Conservation (phyloP, 2,888 invertebrate species). For the Hipparchia semele region DNA sequence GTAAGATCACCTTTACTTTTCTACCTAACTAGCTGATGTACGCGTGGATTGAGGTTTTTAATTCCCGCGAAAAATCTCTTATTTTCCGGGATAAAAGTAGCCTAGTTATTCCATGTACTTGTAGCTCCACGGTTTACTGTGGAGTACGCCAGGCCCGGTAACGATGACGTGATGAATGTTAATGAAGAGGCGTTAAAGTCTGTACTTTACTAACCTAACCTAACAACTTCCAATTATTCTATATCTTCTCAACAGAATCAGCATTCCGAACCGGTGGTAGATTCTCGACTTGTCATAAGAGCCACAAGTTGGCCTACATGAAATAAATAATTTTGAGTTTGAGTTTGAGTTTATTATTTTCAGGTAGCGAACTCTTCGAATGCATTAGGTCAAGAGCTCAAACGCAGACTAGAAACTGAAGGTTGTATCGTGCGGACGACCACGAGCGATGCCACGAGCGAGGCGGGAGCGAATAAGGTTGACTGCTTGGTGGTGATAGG, state of each 20-base stretch:
- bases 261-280: no score
- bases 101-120: not conserved
- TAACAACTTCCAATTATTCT: no score
- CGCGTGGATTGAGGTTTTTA: not conserved
- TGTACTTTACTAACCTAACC: no score
- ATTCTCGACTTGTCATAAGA: no score
- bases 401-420: conserved; percentile 53
- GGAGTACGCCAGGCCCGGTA: no score
- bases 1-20: conserved; percentile 47
- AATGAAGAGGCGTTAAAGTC: no score
- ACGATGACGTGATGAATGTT: no score
- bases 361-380: conserved; percentile 66
- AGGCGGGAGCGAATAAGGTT: conserved; percentile 47
- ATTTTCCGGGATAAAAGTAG: not conserved
- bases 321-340: no score
- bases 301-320: no score
- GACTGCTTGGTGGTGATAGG: conserved; percentile 71
- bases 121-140: no score
- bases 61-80: not conserved
- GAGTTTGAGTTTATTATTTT: conserved; percentile 37
- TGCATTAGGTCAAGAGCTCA: conserved; percentile 61
- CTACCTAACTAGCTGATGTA: no score
- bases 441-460: conserved; percentile 42
- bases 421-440: conserved; percentile 61
- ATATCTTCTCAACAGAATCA: no score